Evolutionary conservation across 2,797 vertebrate genomes (phyloP).

Genomic region (Melopsittacus undulatus): DNA sequence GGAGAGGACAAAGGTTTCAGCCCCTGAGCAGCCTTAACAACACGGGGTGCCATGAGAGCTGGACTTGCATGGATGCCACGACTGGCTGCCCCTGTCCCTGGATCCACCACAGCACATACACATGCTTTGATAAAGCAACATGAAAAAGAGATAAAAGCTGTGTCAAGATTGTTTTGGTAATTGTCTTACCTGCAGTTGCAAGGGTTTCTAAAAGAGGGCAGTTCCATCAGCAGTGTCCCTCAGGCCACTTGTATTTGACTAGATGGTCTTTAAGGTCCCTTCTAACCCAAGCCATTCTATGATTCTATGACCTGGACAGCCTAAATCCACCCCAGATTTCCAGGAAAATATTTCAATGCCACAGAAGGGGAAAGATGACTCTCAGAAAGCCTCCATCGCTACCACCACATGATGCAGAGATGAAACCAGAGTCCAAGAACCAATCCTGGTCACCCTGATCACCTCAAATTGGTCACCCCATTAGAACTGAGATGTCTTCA

Average conservation of each 20-base stretch:
- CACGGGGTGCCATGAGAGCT: accelerated
- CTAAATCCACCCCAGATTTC: background rate
- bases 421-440: background rate
- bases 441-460: background rate
- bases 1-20: background rate
- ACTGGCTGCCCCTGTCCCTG: background rate
- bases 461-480: accelerated
- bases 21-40: background rate
- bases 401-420: background rate
- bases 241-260: background rate
- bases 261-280: background rate
- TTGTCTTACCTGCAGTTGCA: background rate
- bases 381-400: background rate
- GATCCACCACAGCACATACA: accelerated
- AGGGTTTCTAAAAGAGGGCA: background rate
- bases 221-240: background rate
- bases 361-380: background rate
- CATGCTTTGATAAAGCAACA: background rate
- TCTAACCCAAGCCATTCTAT: background rate
- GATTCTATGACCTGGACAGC: background rate
- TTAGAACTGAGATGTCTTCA: background rate
- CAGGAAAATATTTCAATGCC: background rate
- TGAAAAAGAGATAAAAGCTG: background rate
- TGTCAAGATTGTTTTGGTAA: background rate
- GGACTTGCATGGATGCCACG: background rate